Evolutionary conservation across 2,797 vertebrate species (phyloP).

Genomic region (Dermochelys coriacea): DNA sequence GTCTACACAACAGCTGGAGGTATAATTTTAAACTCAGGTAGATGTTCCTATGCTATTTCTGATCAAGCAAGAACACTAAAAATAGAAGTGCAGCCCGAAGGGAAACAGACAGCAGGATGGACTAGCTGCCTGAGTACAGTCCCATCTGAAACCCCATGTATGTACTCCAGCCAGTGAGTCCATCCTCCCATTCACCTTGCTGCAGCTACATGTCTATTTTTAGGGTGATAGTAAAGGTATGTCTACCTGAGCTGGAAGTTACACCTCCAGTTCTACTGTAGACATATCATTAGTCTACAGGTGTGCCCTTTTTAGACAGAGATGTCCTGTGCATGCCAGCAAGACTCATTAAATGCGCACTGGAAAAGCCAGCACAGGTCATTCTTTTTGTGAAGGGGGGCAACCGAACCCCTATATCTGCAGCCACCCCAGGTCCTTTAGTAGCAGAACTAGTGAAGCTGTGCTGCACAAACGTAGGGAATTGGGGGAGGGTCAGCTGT

Average conservation of each 20-base stretch:
- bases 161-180: background rate
- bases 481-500: fast-evolving
- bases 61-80: background rate
- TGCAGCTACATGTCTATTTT: too few relatives aligned
- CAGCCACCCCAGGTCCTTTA: background rate
- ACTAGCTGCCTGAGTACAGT: background rate
- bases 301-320: background rate
- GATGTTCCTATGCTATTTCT: background rate
- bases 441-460: background rate
- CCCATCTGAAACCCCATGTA: background rate
- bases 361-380: background rate
- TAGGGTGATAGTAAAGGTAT: background rate
- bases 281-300: background rate
- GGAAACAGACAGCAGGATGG: background rate
- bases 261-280: background rate
- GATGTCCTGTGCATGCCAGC: fast-evolving
- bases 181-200: background rate
- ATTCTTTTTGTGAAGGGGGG: fast-evolving
- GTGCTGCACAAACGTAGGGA: background rate
- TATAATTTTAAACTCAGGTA: background rate
- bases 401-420: background rate
- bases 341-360: background rate
- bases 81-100: background rate
- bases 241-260: background rate
- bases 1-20: background rate